Evolutionary conservation across 2,797 vertebrate genomes (phyloP), one percentile per base, ranked within the genome.

Genomic region (Dromococcyx pavoninus): DNA sequence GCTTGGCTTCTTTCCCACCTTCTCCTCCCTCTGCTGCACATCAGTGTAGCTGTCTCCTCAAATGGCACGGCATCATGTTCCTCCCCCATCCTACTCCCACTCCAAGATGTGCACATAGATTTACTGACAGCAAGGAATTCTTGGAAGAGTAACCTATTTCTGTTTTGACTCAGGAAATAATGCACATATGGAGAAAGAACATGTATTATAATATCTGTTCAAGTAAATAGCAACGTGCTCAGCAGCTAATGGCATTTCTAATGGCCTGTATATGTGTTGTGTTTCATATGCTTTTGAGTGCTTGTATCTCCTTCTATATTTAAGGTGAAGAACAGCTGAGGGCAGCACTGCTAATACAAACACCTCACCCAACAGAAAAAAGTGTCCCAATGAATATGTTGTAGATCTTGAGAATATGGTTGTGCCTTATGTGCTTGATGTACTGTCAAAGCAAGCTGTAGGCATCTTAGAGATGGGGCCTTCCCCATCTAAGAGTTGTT

Each of bases 51-150:
- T 17, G 39, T 91, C 61, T 73, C 82, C 79, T 77, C 57, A 65
- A 76, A 39, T 48, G 86, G 53, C 74, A 77, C n/a, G 71, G 78
- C 70, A 64, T 44, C 71, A 5, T 67, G 33, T 77, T 87, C 66
- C 58, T 89, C 88, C 88, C 44, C 35, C 35, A 4, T 37, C 67
- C 58, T 27, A 28, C 93, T 91, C 82, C 93, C 66, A 78, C 89
- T 82, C 39, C 58, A 44, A 89, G 78, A 78, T 50, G 44, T 35
- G 71, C 67, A 73, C 89, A 74, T 54, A 84, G 78, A 32, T 89
- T 27, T 64, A 85, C 67, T 71, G 91, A 75, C 83, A 89, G 86
- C 71, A 69, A 62, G 86, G 72, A 75, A 87, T 43, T 77, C 85
- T 69, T 91, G 66, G 77, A 84, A 87, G 75, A 81, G 56, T 78